A percentile compares a stretch with the other conserved stretches of the same genome.
phyloP scores from a whole-genome alignment of 2,113 vertebrate genomes.

The Ptilorrhoa leucosticta region DNA sequence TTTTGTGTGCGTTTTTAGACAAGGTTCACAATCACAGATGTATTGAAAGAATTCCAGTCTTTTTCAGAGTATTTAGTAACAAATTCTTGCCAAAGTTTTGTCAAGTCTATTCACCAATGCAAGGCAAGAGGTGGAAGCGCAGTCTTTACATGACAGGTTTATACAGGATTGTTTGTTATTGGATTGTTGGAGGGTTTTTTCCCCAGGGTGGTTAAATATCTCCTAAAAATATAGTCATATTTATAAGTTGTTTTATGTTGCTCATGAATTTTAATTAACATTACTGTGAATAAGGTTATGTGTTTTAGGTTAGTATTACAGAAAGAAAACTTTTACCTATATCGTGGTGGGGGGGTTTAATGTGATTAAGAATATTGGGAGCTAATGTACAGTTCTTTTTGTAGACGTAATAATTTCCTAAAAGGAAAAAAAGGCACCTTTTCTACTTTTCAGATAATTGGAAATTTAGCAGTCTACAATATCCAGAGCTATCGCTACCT shows the following conservation, averaged over 20 bases:
- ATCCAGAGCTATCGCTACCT: neutral
- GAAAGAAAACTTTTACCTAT: neutral
- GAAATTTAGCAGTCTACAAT: neutral
- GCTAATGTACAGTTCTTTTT: neutral
- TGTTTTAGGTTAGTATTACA: neutral
- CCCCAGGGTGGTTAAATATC: neutral
- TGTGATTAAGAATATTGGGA: neutral
- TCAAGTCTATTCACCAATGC: neutral
- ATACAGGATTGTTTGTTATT: neutral
- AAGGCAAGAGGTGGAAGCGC: neutral
- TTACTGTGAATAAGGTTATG: neutral
- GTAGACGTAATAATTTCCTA: neutral
- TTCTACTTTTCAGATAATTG: neutral
- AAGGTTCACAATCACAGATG: neutral
- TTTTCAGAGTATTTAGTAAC: neutral
- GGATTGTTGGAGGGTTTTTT: fast-evolving
- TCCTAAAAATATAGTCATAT: neutral
- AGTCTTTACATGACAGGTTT: neutral
- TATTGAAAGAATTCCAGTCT: neutral
- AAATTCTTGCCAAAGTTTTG: neutral
- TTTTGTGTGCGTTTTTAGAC: neutral
- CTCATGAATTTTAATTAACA: neutral
- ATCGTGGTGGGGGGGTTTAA: too few relatives aligned
- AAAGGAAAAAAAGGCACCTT: neutral
- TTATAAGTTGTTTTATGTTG: neutral